Evolutionary conservation across 1,140 invertebrate genomes (phyloP), one percentile per base, ranked within the genome.

Genomic region (Charaxes varanes): DNA sequence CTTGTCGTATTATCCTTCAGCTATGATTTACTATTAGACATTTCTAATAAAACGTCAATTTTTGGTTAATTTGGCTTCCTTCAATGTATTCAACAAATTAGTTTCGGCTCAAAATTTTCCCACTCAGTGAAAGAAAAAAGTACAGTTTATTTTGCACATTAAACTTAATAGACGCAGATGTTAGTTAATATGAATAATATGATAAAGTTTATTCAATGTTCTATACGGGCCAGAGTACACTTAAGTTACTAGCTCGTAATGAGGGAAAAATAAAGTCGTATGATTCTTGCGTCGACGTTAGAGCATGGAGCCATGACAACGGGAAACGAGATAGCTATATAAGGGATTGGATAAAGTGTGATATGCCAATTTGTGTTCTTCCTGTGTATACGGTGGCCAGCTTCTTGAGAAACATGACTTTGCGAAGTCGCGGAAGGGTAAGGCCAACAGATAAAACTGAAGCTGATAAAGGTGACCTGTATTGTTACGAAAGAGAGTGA

Each of bases 301-400:
- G 76, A 37, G 73, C 78, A 61, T 82, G 76, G 78, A 80, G 73
- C 64, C 78, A 82, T 70, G 70, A 80, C 42, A 23, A 35, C 4
- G 11, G 32, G 8, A 32, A n/a, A 3, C 55, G 64, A 8, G 52
- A 58, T 22, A 21, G 41, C 4, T 76, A 78, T 31, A 70, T 82
- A 10, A 74, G 59, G 56, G 71, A 78, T 60, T 82, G 78, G 78
- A 71, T 80, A 23, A 80, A 63, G 44, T 46, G 54, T 32, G 61
- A 78, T 49, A 74, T 78, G 76, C 69, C 71, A n/a, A 52, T 65
- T 36, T 68, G 61, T 53, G 34, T 72, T 22, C 42, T 82, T 15
- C 61, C 76, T 19, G 32, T 61, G 4, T 40, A 46, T 41, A 63
- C 59, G 3, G 44, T 82, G 8, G 27, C 56, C 10, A 49, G 26